A percentile compares a stretch with the other conserved stretches of the same genome.
phyloP scores from a whole-genome alignment of 2,113 vertebrate species.

The Myiagra hebetior region DNA sequence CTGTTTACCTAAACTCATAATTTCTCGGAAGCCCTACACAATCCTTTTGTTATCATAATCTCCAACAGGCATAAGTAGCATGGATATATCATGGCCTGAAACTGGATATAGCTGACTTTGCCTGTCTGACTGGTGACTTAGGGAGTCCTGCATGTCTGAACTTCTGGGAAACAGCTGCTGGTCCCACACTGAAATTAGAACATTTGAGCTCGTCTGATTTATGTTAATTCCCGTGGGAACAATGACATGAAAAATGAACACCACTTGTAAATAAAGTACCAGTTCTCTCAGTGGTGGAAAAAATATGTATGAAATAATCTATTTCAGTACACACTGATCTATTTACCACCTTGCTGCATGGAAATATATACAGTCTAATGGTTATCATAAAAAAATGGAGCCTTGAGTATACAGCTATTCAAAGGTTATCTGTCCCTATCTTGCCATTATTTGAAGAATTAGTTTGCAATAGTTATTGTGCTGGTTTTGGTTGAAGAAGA shows the following conservation, averaged over 20 bases:
- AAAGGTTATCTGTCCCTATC: neutral
- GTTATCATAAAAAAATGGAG: neutral
- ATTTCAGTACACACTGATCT: slow-evolving; percentile 41
- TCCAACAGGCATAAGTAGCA: slow-evolving; percentile 35
- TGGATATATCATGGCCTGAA: slow-evolving; percentile 64
- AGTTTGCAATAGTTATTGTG: neutral
- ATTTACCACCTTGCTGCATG: slow-evolving; percentile 16
- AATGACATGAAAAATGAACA: slow-evolving; percentile 74
- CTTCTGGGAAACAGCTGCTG: slow-evolving; percentile 80
- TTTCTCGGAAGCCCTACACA: slow-evolving; percentile 61
- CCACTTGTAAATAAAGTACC: slow-evolving; percentile 71
- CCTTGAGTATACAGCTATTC: neutral
- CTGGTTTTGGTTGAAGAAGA: neutral
- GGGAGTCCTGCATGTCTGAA: slow-evolving; percentile 64
- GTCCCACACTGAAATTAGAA: slow-evolving; percentile 74
- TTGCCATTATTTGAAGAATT: neutral
- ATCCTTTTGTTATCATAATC: slow-evolving; percentile 71
- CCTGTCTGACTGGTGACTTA: slow-evolving; percentile 72
- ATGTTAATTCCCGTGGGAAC: slow-evolving; percentile 73
- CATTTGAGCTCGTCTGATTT: slow-evolving; percentile 76
- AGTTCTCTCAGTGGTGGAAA: slow-evolving; percentile 8
- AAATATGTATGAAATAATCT: neutral
- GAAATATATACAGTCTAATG: neutral
- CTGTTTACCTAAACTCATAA: slow-evolving; percentile 59
- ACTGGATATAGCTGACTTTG: slow-evolving; percentile 67